These are phyloP conservation scores for Fragum sueziense DNA, from an alignment of 2,888 invertebrate genomes.

Conservation along the genomic window DNA sequence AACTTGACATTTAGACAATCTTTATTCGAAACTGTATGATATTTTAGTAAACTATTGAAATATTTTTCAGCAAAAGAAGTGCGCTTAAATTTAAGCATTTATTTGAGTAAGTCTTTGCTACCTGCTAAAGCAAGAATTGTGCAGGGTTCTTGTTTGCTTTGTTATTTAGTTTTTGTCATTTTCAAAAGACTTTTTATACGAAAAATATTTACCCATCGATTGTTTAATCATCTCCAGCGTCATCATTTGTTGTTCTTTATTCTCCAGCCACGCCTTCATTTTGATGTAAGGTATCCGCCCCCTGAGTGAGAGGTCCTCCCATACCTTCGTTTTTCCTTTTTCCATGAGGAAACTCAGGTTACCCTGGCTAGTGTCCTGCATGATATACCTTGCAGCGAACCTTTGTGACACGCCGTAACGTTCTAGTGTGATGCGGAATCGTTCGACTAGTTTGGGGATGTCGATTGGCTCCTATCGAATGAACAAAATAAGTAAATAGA, in stretches of 20 bases:
- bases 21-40: too few species aligned
- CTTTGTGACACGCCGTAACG: constrained; percentile 66
- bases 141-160: too few species aligned
- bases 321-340: constrained; percentile 62
- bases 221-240: constrained; percentile 61
- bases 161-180: too few species aligned
- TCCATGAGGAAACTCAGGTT: constrained; percentile 69
- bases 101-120: too few species aligned
- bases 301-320: constrained; percentile 63
- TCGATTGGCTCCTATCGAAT: constrained; percentile 59
- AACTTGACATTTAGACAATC: too few species aligned
- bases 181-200: too few species aligned
- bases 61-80: too few species aligned
- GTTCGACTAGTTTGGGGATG: constrained; percentile 60
- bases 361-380: constrained; percentile 69
- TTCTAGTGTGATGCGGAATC: constrained; percentile 63
- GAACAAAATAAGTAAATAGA: neutral
- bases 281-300: constrained; percentile 66
- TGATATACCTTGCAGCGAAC: constrained; percentile 65
- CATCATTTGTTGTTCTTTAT: constrained; percentile 57
- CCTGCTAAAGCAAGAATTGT: too few species aligned
- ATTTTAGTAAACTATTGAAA: too few species aligned
- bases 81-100: too few species aligned
- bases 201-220: constrained; percentile 40
- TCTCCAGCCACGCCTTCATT: constrained; percentile 67